Evolutionary conservation across 1,140 invertebrate species (phyloP).

Genomic region (Lerema accius): DNA sequence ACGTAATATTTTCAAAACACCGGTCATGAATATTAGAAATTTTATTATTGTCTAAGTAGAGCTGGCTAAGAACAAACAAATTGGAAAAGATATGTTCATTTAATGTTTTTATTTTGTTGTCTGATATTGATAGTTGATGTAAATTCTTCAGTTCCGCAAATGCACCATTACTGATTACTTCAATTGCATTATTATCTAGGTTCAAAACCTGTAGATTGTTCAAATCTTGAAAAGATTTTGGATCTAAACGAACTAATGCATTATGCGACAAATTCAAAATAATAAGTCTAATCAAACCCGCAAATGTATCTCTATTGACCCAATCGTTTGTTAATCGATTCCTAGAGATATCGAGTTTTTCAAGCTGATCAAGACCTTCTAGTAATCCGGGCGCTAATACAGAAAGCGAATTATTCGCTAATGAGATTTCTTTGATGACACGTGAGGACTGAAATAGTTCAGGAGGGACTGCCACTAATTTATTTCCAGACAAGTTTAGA

Average conservation of each 20-base stretch:
- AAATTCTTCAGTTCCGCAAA: constrained; percentile 90
- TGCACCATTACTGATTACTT: constrained; percentile 88
- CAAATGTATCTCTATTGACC: constrained; percentile 91
- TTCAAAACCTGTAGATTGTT: constrained; percentile 90
- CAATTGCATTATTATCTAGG: constrained; percentile 90
- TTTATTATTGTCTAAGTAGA: constrained; percentile 90
- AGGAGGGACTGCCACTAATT: constrained; percentile 89
- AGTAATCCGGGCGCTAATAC: constrained; percentile 90
- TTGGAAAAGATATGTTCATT: constrained; percentile 89
- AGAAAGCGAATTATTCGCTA: constrained; percentile 92
- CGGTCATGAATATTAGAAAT: constrained; percentile 86
- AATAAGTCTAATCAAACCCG: constrained; percentile 88
- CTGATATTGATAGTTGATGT: constrained; percentile 88
- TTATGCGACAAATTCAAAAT: constrained; percentile 91
- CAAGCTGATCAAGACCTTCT: constrained; percentile 89
- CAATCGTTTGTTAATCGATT: constrained; percentile 91
- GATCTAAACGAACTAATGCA: constrained; percentile 87
- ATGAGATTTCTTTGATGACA: constrained; percentile 88
- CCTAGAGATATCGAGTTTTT: constrained; percentile 89
- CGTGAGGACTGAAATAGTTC: constrained; percentile 89
- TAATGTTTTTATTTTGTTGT: constrained; percentile 88
- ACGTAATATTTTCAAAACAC: constrained; percentile 91
- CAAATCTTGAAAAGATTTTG: constrained; percentile 90
- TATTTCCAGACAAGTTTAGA: constrained; percentile 91
- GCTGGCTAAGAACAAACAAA: constrained; percentile 88